Conservation (phyloP, 1,140 invertebrate species). For the Lanistes nyassanus region DNA sequence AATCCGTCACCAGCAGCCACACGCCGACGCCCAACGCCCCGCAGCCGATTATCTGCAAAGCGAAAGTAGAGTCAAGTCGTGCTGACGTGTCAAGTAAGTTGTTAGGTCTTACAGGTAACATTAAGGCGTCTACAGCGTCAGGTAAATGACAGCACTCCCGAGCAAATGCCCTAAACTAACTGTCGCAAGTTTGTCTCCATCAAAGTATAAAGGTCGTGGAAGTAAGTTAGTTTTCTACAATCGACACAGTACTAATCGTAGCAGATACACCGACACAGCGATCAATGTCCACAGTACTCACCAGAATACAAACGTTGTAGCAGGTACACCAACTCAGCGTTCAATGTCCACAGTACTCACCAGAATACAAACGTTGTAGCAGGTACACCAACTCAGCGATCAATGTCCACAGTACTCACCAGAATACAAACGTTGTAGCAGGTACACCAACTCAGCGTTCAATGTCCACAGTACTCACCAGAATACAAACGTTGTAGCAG, state of each 20-base stretch:
- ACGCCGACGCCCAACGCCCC: conserved; percentile 58
- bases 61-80: background rate
- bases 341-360: background rate
- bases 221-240: no score
- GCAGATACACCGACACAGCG: no score
- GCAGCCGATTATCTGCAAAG: conserved; percentile 53
- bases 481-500: no score
- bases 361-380: background rate
- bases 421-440: background rate
- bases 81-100: background rate
- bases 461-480: background rate
- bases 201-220: no score
- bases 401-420: background rate
- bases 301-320: background rate
- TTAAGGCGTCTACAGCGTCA: background rate
- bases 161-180: no score
- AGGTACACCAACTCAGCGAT: no score
- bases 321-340: no score
- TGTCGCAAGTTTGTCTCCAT: no score
- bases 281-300: background rate
- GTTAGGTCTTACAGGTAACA: background rate
- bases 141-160: no score
- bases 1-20: conserved; percentile 60
- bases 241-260: no score
- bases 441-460: no score